Percentiles rank a stretch among this genome's conserved stretches.
phyloP scores from a whole-genome alignment of 2,113 vertebrate genomes.

The Lophotis ruficrista region DNA sequence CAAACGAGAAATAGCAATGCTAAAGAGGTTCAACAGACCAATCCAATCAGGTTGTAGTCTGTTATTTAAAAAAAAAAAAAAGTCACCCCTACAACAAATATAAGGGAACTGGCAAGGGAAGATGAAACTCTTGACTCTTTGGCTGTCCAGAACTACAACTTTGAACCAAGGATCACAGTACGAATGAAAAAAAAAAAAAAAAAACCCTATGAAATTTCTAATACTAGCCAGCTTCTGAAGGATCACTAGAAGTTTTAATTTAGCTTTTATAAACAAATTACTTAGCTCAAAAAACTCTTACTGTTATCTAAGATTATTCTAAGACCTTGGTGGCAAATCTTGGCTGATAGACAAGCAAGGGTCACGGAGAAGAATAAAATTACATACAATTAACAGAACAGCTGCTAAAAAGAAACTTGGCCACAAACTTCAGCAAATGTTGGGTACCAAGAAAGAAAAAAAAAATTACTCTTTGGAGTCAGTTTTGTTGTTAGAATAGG shows the following conservation, averaged over 20 bases:
- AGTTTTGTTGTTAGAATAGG: background rate
- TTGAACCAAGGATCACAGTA: background rate
- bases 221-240: background rate
- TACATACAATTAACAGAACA: background rate
- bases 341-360: background rate
- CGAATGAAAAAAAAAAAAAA: background rate
- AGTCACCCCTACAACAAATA: background rate
- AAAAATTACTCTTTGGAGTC: background rate
- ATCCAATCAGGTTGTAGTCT: background rate
- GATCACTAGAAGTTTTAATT: background rate
- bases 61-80: background rate
- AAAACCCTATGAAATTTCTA: background rate
- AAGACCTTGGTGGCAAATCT: background rate
- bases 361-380: background rate
- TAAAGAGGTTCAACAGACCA: background rate
- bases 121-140: background rate
- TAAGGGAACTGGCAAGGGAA: background rate
- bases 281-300: background rate
- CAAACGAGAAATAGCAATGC: background rate
- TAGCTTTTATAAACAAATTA: background rate
- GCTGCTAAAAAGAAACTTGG: background rate
- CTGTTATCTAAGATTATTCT: background rate
- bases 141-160: background rate
- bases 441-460: background rate
- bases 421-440: background rate